Percentiles rank a stretch among this genome's conserved stretches.
Conservation (phyloP, 2,888 invertebrate genomes). For the Aleiodes leptofemur region DNA sequence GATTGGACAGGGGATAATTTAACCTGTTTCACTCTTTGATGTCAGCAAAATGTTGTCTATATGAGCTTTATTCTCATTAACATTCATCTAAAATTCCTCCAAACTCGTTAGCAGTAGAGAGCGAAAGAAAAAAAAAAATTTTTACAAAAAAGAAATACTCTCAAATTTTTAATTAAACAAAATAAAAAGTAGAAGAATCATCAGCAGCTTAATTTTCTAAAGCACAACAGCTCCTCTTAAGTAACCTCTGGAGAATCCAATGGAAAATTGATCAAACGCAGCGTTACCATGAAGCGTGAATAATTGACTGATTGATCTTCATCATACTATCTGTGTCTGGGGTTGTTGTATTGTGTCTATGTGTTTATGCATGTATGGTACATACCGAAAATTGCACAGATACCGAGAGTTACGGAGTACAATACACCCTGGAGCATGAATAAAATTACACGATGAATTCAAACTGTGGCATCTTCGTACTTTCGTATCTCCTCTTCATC, state of each 20-base stretch:
- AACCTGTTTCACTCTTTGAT: background rate
- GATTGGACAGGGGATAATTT: constrained; percentile 15
- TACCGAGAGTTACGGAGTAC: background rate
- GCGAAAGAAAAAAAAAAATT: constrained; percentile 1
- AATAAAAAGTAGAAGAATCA: no score
- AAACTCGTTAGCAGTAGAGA: background rate
- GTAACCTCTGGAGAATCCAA: no score
- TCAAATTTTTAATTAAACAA: no score
- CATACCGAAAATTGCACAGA: constrained; percentile 3
- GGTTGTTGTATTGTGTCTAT: no score
- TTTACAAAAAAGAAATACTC: background rate
- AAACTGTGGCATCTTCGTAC: constrained; percentile 7
- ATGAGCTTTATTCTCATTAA: constrained; percentile 11
- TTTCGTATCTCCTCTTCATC: background rate
- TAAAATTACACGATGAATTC: constrained; percentile 28
- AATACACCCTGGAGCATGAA: constrained; percentile 29
- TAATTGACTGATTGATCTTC: constrained; percentile 7
- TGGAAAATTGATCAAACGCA: no score
- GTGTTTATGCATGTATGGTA: background rate
- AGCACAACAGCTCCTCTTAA: no score
- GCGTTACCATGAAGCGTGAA: background rate
- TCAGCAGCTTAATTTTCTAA: no score
- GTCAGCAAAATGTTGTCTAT: background rate
- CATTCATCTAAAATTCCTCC: background rate
- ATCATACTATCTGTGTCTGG: background rate